Evolutionary conservation across 2,113 vertebrate genomes (phyloP).

Genomic region (Butorides virescens): DNA sequence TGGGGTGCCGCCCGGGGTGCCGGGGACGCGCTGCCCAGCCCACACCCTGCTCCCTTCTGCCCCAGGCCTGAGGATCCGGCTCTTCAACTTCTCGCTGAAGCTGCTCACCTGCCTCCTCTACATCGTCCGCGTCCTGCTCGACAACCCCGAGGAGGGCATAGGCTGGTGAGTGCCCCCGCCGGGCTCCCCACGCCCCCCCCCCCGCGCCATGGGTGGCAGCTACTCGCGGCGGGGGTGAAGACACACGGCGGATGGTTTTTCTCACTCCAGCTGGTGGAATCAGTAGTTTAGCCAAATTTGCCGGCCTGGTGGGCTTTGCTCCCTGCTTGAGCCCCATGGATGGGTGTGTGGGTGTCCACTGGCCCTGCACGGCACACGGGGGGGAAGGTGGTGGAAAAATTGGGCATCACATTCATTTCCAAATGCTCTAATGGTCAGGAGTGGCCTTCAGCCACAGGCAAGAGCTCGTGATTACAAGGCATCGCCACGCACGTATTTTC

Average conservation of each 20-base stretch:
- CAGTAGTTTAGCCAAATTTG: not conserved
- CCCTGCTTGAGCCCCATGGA: rapidly evolving
- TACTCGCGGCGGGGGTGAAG: rapidly evolving
- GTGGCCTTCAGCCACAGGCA: not conserved
- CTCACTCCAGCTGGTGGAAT: rapidly evolving
- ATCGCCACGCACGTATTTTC: rapidly evolving
- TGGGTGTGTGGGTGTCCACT: rapidly evolving
- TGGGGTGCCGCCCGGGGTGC: not conserved
- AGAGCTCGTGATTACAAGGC: not conserved
- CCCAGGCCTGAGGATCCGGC: constrained; percentile 90
- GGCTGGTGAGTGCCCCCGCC: constrained; percentile 75
- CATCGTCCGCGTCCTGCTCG: constrained; percentile 88
- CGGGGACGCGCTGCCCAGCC: not conserved
- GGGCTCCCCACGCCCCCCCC: too few relatives aligned
- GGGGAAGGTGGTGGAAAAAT: not conserved
- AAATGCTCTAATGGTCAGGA: rapidly evolving
- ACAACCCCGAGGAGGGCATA: constrained; percentile 75
- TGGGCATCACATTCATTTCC: rapidly evolving
- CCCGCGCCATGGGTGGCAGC: too few relatives aligned
- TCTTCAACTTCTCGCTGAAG: constrained; percentile 97
- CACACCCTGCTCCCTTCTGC: not conserved
- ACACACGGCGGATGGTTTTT: rapidly evolving
- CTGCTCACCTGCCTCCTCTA: constrained; percentile 94
- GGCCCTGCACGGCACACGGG: rapidly evolving
- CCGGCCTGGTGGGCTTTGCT: not conserved